Evolutionary conservation across 2,113 vertebrate genomes (phyloP).

Genomic region (Megaceryle maxima): DNA sequence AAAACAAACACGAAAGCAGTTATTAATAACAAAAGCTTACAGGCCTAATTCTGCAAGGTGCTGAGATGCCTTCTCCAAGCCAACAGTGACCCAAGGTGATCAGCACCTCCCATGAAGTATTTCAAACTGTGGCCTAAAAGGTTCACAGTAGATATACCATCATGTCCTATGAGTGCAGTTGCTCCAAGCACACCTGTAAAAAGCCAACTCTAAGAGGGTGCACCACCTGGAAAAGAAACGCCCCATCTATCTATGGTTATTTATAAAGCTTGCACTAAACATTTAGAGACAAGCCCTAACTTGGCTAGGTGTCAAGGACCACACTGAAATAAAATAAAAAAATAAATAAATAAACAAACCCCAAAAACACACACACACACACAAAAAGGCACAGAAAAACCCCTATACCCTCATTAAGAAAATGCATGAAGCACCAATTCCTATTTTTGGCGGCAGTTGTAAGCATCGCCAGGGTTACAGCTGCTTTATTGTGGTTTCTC

Average conservation of each 20-base stretch:
- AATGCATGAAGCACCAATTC: conserved; percentile 22
- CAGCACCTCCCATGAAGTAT: background rate
- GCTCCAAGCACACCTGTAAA: background rate
- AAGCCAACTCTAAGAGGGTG: background rate
- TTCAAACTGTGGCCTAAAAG: background rate
- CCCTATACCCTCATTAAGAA: conserved; percentile 32
- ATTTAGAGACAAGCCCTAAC: conserved; percentile 5
- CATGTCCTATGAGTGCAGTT: background rate
- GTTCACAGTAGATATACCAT: background rate
- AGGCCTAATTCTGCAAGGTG: background rate
- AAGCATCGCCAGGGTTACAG: conserved; percentile 29
- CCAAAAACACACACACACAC: background rate
- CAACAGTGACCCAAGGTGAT: background rate
- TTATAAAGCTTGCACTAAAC: conserved; percentile 15
- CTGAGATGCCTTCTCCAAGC: background rate
- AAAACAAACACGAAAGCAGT: background rate
- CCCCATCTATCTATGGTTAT: background rate
- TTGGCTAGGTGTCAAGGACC: conserved; percentile 49
- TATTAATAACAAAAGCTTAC: conserved; percentile 51
- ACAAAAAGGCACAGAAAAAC: too few species aligned
- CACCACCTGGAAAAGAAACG: background rate
- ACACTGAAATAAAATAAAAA: background rate
- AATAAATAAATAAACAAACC: background rate
- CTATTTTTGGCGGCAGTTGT: conserved; percentile 18
- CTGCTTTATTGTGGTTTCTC: conserved; percentile 58